Percentiles rank a stretch among this genome's conserved stretches.
phyloP scores from a whole-genome alignment of 2,888 invertebrate genomes.

The Limulus polyphemus region DNA sequence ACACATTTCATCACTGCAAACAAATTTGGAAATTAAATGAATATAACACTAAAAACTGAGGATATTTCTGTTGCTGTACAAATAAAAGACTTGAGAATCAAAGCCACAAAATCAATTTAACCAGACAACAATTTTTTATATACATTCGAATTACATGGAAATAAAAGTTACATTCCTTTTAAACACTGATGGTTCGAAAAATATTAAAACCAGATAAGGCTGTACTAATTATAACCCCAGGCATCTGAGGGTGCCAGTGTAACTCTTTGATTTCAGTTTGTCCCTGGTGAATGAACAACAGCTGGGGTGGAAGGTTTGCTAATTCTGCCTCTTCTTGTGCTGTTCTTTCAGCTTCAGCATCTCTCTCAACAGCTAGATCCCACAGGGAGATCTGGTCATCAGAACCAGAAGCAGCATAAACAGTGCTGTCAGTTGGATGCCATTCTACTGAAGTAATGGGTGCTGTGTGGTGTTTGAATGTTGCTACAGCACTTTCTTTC shows the following conservation, averaged over 20 bases:
- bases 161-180: conserved; percentile 29
- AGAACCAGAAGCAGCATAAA: conserved; percentile 81
- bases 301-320: conserved; percentile 74
- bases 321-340: conserved; percentile 30
- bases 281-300: conserved; percentile 94
- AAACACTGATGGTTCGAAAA: conserved; percentile 94
- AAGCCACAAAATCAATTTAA: too few species aligned
- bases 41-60: too few species aligned
- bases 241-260: conserved; percentile 94
- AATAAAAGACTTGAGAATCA: too few species aligned
- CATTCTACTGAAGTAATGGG: conserved; percentile 94
- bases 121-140: too few species aligned
- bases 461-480: conserved; percentile 86
- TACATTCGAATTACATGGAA: too few species aligned
- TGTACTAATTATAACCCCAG: conserved; percentile 84
- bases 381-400: conserved; percentile 94
- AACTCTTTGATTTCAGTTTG: conserved; percentile 95
- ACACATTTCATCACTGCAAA: too few species aligned
- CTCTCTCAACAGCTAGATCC: conserved; percentile 78
- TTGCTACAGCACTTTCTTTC: conserved; percentile 61
- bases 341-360: conserved; percentile 34
- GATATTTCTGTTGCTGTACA: too few species aligned
- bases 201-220: conserved; percentile 92
- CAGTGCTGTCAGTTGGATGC: conserved; percentile 84
- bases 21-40: too few species aligned